phyloP scores from a whole-genome alignment of 2,888 invertebrate genomes.

The Papilio demoleus region DNA sequence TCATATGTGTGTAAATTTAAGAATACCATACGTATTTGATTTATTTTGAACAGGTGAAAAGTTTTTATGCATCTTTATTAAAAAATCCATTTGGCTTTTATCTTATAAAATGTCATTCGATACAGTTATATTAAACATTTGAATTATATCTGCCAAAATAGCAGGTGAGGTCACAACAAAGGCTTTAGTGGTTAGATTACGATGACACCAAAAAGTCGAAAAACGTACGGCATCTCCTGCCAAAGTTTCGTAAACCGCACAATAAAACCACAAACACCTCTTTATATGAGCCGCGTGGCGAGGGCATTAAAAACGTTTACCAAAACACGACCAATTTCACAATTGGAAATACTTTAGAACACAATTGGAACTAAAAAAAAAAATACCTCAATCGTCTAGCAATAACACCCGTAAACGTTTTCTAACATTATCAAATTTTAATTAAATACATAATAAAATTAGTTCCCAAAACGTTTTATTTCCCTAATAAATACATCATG shows the following conservation, averaged over 20 bases:
- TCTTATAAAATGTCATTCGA: conserved; percentile 27
- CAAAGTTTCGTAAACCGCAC: conserved; percentile 72
- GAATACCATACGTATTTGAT: neutral
- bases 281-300: conserved; percentile 72
- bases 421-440: conserved; percentile 20
- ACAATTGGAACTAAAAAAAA: neutral
- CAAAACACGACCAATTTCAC: conserved; percentile 55
- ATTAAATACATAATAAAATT: conserved; percentile 43
- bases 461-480: conserved; percentile 51
- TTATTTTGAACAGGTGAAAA: neutral
- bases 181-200: conserved; percentile 63
- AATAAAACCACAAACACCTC: conserved; percentile 69
- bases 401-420: neutral
- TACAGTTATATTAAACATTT: neutral
- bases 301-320: conserved; percentile 63
- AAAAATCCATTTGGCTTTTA: neutral
- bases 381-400: neutral
- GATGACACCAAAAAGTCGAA: conserved; percentile 65
- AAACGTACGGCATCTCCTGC: conserved; percentile 61
- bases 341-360: conserved; percentile 62
- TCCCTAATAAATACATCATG: conserved; percentile 63
- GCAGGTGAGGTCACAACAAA: conserved; percentile 71
- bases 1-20: neutral
- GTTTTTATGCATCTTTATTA: neutral
- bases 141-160: conserved; percentile 35